Evolutionary conservation across 2,113 vertebrate species (phyloP), one percentile per base, ranked within the genome.

Genomic region (Malurus cyaneus): DNA sequence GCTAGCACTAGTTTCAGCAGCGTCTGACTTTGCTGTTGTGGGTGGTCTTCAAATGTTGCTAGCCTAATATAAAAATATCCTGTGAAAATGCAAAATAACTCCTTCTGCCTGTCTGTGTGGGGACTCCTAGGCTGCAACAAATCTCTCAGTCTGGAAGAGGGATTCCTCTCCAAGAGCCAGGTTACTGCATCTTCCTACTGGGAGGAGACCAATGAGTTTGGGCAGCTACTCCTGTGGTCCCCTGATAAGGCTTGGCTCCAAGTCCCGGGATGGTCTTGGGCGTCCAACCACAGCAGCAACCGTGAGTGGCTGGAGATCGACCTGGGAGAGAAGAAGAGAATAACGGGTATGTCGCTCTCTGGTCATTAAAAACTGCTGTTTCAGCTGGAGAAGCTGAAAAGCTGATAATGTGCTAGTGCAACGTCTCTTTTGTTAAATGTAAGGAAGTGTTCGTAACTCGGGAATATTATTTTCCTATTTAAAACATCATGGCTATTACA

Each of bases 291-390:
- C 54, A 97, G 96, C 60, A 89, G 88, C 86, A 93, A 46, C 26
- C 96, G 82, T 23, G 97, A 97, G 50, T 99, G 98, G 98, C 69
- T 98, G 46, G 97, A 98, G 91, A 98, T 99, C 81, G 98, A 99
- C 95, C 93, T 99, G 49, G 98, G 98, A 70, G 98, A 98, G 93
- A 98, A 97, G 94, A 98, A 96, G 94, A 98, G 97, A 94, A 97
- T 99, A 97, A 98, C 98, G 88, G 98, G 98, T 99, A 95, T 41
- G 92, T 86, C 1, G 0, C 24, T 56, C 20, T 34, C 41, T n/a
- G 36, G 17, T 53, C 65, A 19, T 44, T 36, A 60, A 31, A 73
- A 85, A 31, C 10, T 65, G 34, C 4, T 26, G 12, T 32, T 81
- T 81, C n/a, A 69, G 54, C 36, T 34, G 23, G 29, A 80, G 39